Evolutionary conservation across 2,888 invertebrate genomes (phyloP), one percentile per base, ranked within the genome.

Genomic region (Glaucopsyche alexis): DNA sequence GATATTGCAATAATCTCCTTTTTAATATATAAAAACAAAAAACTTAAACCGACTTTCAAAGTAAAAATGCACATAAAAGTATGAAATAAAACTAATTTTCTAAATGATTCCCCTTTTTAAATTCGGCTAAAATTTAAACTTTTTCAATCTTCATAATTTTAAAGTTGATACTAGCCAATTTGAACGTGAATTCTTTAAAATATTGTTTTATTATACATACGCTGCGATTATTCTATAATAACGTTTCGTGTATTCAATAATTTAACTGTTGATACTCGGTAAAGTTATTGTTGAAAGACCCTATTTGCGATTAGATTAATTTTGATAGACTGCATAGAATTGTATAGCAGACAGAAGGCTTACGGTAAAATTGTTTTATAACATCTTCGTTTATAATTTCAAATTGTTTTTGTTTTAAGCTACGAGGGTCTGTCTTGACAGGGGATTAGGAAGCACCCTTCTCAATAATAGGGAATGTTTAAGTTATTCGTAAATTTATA

Each of bases 261-360:
- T 29, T 4, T 29, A 49, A 19, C 19, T 29, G 49, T 71, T 71
- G 85, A 85, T 87, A 87, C 86, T 87, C 85, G 87, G 87, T 88
- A 87, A 89, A 90, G 89, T 90, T 90, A 88, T 90, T 90, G 90
- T 90, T 87, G 87, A 84, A 89, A 87, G 88, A 79, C 83, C 80
- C 78, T 76, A 90, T 88, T 90, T 91, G 89, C 87, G 87, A 89
- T 86, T 89, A 90, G 89, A 93, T 91, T 91, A 92, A 92, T 91
- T 90, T 88, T 91, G 92, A 91, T 91, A 87, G 90, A 91, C 92
- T 89, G 87, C 83, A 85, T 85, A 83, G 86, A 88, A 91, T 90
- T 90, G 90, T 90, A 88, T 83, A 85, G 87, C 84, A 88, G 90
- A 90, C 91, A 91, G 89, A 78, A 81, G 84, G 87, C 85, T 90